Evolutionary conservation across 1,140 invertebrate species (phyloP).

Genomic region (Drosophila setifemur): DNA sequence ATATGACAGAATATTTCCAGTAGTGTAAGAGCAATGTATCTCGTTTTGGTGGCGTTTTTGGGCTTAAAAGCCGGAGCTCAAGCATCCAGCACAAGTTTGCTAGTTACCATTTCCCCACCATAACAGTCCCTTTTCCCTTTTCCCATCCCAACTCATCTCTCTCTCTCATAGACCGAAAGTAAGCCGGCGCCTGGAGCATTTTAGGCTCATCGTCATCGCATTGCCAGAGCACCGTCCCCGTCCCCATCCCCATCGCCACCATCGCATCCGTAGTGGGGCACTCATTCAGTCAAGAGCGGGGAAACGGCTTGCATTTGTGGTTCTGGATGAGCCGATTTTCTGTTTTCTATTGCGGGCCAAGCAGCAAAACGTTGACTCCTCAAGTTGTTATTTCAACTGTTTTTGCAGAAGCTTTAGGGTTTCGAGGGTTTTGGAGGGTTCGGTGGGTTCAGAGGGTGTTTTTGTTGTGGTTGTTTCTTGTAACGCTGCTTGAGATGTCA

Average conservation of each 20-base stretch:
- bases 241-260: background rate
- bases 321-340: slow-evolving; percentile 68
- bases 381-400: slow-evolving; percentile 63
- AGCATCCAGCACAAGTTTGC: slow-evolving; percentile 6
- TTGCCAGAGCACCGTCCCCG: slow-evolving; percentile 4
- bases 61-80: slow-evolving; percentile 3
- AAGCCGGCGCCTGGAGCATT: slow-evolving; percentile 41
- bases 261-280: slow-evolving; percentile 30
- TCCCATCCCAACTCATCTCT: background rate
- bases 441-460: too few species aligned
- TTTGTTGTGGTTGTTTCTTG: slow-evolving; percentile 26
- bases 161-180: background rate
- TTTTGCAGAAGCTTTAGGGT: slow-evolving; percentile 31
- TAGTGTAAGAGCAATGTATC: background rate
- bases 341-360: slow-evolving; percentile 47
- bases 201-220: slow-evolving; percentile 30
- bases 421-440: slow-evolving; percentile 5
- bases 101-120: slow-evolving; percentile 5
- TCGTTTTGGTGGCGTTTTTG: slow-evolving; percentile 14
- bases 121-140: background rate
- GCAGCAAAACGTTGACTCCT: slow-evolving; percentile 34
- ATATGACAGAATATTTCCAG: background rate
- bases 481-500: slow-evolving; percentile 77
- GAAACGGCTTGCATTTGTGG: slow-evolving; percentile 54
- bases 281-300: slow-evolving; percentile 63